phyloP scores from a whole-genome alignment of 1,140 invertebrate genomes.

The Procambarus virginalis region DNA sequence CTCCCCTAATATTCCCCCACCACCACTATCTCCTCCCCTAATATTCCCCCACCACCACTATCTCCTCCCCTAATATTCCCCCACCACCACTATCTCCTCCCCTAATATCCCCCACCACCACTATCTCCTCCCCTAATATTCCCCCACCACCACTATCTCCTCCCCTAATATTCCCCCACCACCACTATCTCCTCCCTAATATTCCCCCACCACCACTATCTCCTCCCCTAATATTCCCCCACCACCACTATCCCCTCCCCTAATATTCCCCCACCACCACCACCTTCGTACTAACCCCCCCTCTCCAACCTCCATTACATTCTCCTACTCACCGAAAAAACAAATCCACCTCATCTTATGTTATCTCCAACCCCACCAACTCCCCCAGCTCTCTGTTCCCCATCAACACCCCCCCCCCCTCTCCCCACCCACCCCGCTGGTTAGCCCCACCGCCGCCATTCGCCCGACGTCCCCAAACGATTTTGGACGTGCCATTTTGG shows the following conservation, averaged over 20 bases:
- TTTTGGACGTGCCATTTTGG: slow-evolving; percentile 43
- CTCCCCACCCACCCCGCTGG: no score
- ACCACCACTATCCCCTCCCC: no score
- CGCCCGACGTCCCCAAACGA: slow-evolving; percentile 34
- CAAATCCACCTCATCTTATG: no score
- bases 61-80: neutral
- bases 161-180: neutral
- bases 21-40: neutral
- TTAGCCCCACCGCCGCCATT: neutral
- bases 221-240: no score
- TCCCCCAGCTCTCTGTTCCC: neutral
- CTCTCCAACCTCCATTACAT: no score
- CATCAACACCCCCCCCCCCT: neutral
- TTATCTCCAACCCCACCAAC: neutral
- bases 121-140: neutral
- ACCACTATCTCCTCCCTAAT: no score
- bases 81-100: neutral
- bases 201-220: neutral
- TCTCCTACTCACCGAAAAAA: no score
- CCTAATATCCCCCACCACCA: neutral
- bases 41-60: neutral
- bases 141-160: neutral
- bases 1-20: neutral
- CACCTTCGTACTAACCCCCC: no score
- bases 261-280: no score